Conservation (phyloP, 2,797 vertebrate genomes). For the Bradypus variegatus region DNA sequence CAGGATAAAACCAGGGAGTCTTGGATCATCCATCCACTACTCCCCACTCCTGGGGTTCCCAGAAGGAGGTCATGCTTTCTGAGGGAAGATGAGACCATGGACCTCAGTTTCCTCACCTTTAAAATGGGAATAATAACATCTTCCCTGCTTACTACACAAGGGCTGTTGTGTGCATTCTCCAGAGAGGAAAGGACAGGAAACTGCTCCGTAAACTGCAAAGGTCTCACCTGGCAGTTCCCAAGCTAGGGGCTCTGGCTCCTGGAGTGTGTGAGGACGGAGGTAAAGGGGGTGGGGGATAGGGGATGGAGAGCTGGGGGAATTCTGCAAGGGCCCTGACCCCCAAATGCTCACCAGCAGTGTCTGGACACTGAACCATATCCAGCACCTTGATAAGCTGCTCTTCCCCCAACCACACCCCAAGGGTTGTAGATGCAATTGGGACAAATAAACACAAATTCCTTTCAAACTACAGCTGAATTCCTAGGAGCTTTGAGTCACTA, state of each 20-base stretch:
- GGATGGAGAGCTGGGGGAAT: too few species aligned
- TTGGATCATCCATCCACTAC: not conserved
- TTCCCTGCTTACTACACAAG: too few species aligned
- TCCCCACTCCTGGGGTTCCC: not conserved
- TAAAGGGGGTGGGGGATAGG: not conserved
- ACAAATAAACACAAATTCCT: not conserved
- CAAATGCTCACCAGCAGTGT: not conserved
- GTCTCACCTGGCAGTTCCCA: not conserved
- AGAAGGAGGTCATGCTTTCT: not conserved
- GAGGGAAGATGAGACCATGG: not conserved
- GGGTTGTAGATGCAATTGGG: not conserved
- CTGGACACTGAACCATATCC: not conserved
- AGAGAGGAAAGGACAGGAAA: not conserved
- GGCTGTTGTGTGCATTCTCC: not conserved
- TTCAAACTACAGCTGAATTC: not conserved
- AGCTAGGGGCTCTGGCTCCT: not conserved
- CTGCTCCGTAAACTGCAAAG: not conserved
- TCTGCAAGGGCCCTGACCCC: rapidly evolving
- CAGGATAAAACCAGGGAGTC: not conserved
- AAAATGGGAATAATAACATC: not conserved
- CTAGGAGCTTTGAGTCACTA: not conserved
- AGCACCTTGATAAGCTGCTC: rapidly evolving
- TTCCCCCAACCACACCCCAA: rapidly evolving
- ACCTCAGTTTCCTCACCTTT: not conserved
- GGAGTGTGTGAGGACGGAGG: not conserved